A percentile compares a stretch with the other conserved stretches of the same genome.
phyloP scores from a whole-genome alignment of 2,113 vertebrate genomes.

The Hylia prasina region DNA sequence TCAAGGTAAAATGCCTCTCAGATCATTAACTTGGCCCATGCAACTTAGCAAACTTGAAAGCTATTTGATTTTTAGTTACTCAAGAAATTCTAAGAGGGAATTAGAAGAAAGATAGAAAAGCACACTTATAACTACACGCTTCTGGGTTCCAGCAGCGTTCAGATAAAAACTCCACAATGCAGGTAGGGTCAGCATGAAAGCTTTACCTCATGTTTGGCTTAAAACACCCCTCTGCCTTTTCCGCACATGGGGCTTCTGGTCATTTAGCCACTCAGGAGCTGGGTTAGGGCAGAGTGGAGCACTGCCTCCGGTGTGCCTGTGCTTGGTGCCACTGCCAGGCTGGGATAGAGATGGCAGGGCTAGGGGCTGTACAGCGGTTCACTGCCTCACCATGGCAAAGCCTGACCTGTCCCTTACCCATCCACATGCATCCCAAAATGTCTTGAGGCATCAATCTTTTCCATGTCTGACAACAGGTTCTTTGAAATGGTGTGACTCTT shows the following conservation, averaged over 20 bases:
- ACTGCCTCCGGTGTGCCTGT: accelerated
- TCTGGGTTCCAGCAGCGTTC: background rate
- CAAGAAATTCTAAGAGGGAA: background rate
- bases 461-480: background rate
- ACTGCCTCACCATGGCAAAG: background rate
- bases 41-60: background rate
- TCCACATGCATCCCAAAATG: background rate
- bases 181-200: background rate
- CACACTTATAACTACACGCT: accelerated
- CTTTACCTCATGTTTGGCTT: background rate
- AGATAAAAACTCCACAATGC: no score
- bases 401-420: background rate
- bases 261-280: background rate
- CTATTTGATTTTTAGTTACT: background rate
- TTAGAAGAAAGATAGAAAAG: background rate
- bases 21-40: background rate
- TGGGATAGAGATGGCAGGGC: background rate
- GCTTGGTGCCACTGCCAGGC: background rate
- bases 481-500: background rate
- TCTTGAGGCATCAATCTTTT: accelerated
- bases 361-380: background rate
- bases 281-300: background rate
- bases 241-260: background rate
- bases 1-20: background rate
- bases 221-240: background rate